Base-by-base conservation (phyloP, 2,888 invertebrate species). In the Andrena fulva region DNA sequence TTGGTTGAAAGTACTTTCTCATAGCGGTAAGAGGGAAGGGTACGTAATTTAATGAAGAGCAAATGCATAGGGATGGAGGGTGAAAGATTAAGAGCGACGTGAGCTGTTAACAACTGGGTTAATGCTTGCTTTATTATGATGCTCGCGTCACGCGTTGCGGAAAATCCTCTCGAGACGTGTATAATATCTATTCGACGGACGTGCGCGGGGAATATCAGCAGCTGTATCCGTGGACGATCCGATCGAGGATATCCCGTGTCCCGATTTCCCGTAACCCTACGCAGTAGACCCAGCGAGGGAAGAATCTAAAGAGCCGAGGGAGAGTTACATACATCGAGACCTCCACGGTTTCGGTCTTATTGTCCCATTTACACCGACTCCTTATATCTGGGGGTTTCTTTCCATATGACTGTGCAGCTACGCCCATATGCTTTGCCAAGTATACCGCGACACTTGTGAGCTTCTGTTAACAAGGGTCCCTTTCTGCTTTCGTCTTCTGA, bases 281-380 rank as follows among this genome's bases (percentile, higher is more conserved):
- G 67, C 70, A 71, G 29, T 68, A 63, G 56, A 74, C 52, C 75
- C 66, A 54, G 24, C 42, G 42, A 75, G 83, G 84, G 76, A 72
- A 50, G 67, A 76, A 62, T 76, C 67, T 16, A 50, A 60, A 64
- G 56, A 70, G 70, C 24, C 67, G 78, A 70, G 73, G 77, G 76
- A 20, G 75, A 68, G 52, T 76, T 62, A 77, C 62, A 60, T 62
- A 77, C 62, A 60, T 50, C 8, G 60, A 52, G 50, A 42, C 48
- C 60, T 68, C 59, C 63, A 42, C 67, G 27, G 16, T 63, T 42
- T 52, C 71, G 67, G 68, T 81, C 80, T 78, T 84, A 86, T 80
- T 82, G 84, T 80, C 70, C 79, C 85, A 80, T 88, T 87, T 88
- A 85, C 88, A 87, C 88, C 69, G 82, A 64, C 29, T 77, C 48